phyloP scores from a whole-genome alignment of 2,888 invertebrate genomes.

The Epistrophe grossulariae region DNA sequence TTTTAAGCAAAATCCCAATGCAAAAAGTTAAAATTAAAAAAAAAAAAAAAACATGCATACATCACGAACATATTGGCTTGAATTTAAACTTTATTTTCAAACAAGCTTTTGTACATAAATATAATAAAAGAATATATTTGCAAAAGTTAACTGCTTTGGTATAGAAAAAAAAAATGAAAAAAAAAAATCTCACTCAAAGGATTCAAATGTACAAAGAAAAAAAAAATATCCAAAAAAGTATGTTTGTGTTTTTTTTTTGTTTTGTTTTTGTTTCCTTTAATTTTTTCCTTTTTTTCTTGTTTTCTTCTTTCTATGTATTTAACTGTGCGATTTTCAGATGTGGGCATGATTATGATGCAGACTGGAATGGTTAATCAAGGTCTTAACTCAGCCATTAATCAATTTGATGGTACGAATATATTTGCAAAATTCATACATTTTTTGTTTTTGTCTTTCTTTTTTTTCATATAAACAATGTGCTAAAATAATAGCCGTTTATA shows the following conservation, averaged over 20 bases:
- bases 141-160: slow-evolving; percentile 52
- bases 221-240: slow-evolving; percentile 8
- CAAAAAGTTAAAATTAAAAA: slow-evolving; percentile 13
- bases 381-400: slow-evolving; percentile 88
- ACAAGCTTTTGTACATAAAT: slow-evolving; percentile 27
- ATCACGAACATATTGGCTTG: slow-evolving; percentile 17
- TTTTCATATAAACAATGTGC: slow-evolving; percentile 63
- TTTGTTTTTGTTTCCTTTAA: slow-evolving; percentile 21
- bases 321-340: slow-evolving; percentile 88
- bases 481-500: slow-evolving; percentile 63
- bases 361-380: slow-evolving; percentile 97
- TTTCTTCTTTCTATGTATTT: slow-evolving; percentile 68
- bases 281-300: slow-evolving; percentile 8
- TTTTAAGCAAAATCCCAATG: background rate
- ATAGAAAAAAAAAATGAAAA: slow-evolving; percentile 15
- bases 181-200: slow-evolving; percentile 72
- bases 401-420: slow-evolving; percentile 90
- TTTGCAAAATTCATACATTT: slow-evolving; percentile 70
- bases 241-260: slow-evolving; percentile 49
- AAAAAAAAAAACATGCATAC: slow-evolving; percentile 42
- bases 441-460: background rate
- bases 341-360: slow-evolving; percentile 98
- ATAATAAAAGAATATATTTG: slow-evolving; percentile 19
- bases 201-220: slow-evolving; percentile 24
- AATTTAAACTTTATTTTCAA: slow-evolving; percentile 25